A percentile compares a stretch with the other conserved stretches of the same genome.
Conservation (phyloP, 2,888 invertebrate genomes). For the Molorchus minor region DNA sequence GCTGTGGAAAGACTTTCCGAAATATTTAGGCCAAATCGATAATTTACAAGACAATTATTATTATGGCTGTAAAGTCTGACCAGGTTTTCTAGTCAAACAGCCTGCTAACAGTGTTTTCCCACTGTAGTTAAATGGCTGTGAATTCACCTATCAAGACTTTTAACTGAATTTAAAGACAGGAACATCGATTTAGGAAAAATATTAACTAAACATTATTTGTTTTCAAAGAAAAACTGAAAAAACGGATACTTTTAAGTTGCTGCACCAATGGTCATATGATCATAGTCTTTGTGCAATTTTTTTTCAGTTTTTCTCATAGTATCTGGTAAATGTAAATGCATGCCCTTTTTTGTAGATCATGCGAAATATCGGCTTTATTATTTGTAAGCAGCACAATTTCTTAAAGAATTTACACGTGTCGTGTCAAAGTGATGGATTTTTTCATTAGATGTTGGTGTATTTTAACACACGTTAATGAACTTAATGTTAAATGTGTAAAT, state of each 20-base stretch:
- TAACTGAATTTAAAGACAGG: conserved; percentile 31
- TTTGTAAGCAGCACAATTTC: conserved; percentile 6
- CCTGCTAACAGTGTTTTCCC: conserved; percentile 44
- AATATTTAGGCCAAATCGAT: too few relatives aligned
- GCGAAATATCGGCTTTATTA: conserved; percentile 14
- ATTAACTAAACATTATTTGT: conserved; percentile 12
- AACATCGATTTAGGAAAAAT: conserved; percentile 31
- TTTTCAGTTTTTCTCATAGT: not conserved
- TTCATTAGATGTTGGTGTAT: conserved; percentile 27
- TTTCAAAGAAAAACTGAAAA: conserved; percentile 1
- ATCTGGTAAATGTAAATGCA: conserved; percentile 17
- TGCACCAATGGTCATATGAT: not conserved
- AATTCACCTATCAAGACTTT: conserved; percentile 50
- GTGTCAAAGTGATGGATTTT: not conserved
- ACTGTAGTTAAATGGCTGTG: conserved; percentile 51
- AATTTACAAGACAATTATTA: too few relatives aligned
- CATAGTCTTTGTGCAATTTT: not conserved
- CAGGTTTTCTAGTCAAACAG: conserved; percentile 56
- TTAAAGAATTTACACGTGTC: conserved; percentile 8
- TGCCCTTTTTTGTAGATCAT: conserved; percentile 13
- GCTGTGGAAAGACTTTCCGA: too few relatives aligned
- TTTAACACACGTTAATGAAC: conserved; percentile 24
- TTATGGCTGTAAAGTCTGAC: conserved; percentile 45
- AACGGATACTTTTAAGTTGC: not conserved
- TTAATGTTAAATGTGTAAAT: conserved; percentile 47